Evolutionary conservation across 2,113 vertebrate species (phyloP).

Genomic region (Apaloderma vittatum): DNA sequence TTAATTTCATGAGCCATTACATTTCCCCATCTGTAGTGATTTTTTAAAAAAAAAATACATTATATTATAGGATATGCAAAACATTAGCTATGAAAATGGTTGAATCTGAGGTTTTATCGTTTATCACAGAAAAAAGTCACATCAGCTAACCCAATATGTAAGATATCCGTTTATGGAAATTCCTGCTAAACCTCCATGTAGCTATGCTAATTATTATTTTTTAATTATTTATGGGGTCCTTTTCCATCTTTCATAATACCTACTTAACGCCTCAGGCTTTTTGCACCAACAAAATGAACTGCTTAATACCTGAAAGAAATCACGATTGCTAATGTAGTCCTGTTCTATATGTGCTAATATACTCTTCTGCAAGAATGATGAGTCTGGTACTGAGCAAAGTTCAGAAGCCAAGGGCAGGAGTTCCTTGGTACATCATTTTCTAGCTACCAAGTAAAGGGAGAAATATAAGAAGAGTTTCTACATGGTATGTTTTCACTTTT

Average conservation of each 20-base stretch:
- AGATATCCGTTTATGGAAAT: slow-evolving; percentile 11
- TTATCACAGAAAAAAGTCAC: slow-evolving; percentile 10
- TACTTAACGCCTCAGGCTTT: slow-evolving; percentile 11
- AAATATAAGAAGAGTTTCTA: background rate
- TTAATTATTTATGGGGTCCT: background rate
- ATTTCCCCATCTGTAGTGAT: slow-evolving; percentile 45
- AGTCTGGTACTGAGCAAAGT: background rate
- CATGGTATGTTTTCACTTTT: slow-evolving; percentile 35
- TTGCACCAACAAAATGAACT: slow-evolving; percentile 38
- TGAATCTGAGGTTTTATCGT: slow-evolving; percentile 40
- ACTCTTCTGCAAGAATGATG: background rate
- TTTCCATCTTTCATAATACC: background rate
- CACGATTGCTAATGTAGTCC: slow-evolving; percentile 11
- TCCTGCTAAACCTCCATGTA: background rate
- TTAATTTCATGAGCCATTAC: slow-evolving; percentile 64
- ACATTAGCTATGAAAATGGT: slow-evolving; percentile 43
- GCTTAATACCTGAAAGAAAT: slow-evolving; percentile 9
- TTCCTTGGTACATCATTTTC: background rate
- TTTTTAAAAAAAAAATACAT: slow-evolving; percentile 18
- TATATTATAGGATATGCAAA: slow-evolving; percentile 50
- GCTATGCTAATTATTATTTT: background rate
- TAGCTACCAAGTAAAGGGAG: background rate
- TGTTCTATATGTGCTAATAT: background rate
- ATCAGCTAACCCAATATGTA: background rate
- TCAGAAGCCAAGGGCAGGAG: slow-evolving; percentile 24